Evolutionary conservation across 2,797 vertebrate species (phyloP), one percentile per base, ranked within the genome.

Genomic region (Austrolebias charrua): DNA sequence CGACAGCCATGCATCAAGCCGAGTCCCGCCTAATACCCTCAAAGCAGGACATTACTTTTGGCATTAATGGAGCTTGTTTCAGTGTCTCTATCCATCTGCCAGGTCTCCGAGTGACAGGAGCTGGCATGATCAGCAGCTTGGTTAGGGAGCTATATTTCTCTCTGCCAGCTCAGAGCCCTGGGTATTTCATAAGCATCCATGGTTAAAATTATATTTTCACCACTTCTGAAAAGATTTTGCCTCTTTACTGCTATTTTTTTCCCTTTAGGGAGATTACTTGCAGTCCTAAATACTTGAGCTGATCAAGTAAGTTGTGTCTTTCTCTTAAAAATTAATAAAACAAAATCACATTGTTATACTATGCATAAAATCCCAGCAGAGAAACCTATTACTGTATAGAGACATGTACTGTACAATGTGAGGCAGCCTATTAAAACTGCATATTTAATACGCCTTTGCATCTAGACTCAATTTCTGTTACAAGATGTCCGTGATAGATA

Each of bases 201-300:
- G 72, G 63, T 54, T 83, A 73, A 90, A 86, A 90, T 88, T 54
- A 76, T 74, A 88, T 89, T 86, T 84, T 75, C 42, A 62, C 20
- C 71, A 86, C 80, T 77, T 87, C 77, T 75, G 60, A 85, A 85
- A 74, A 61, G 55, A 72, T 70, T 75, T 71, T 71, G 60, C 66
- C 63, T 82, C 15, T 49, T 69, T 53, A 28, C 70, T 56, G 68
- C 73, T 70, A 62, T 12, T 19, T 19, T 43, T 38, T 29, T 38
- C 14, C 18, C 24, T 46, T 69, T 48, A 20, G 43, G 56, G 45
- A 50, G 40, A 28, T 29, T 38, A 40, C 53, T 71, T 63, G 50
- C 28, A 66, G 43, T 56, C 60, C 11, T 28, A 12, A 62, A 66
- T 42, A 56, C 14, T 13, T 8, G 35, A n/a, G 45, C 24, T 76